These are phyloP conservation scores for Dryomyza anilis DNA, from an alignment of 2,888 invertebrate species.

Conservation along the genomic window DNA sequence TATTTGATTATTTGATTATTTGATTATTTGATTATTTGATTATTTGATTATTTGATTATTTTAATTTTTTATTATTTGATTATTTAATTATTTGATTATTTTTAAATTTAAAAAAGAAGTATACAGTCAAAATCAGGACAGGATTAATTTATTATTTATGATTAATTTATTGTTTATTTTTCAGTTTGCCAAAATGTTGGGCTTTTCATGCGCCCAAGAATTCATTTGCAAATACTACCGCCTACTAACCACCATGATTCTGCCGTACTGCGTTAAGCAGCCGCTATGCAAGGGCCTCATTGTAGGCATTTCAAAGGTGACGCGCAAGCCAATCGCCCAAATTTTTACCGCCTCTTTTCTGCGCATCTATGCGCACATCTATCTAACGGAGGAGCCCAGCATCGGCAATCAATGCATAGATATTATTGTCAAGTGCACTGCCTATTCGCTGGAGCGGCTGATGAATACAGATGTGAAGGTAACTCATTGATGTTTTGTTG, in stretches of 20 bases:
- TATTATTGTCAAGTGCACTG: constrained; percentile 68
- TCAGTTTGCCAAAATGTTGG: constrained; percentile 69
- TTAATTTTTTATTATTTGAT: no score
- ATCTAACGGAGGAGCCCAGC: constrained; percentile 68
- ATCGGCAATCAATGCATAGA: constrained; percentile 68
- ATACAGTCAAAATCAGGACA: no score
- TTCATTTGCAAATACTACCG: constrained; percentile 73
- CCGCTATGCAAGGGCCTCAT: constrained; percentile 65
- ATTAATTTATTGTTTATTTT: constrained; percentile 21
- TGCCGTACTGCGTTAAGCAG: constrained; percentile 65
- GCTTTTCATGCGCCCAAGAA: constrained; percentile 72
- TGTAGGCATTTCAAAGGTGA: constrained; percentile 53
- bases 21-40: no score
- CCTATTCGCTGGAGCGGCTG: constrained; percentile 65
- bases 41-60: no score
- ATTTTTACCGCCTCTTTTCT: constrained; percentile 71
- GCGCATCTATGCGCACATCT: constrained; percentile 73
- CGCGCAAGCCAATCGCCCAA: constrained; percentile 60
- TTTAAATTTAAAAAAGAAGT: no score
- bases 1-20: no score
- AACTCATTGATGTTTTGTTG: not conserved
- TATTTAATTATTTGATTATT: no score
- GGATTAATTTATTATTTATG: no score
- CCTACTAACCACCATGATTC: constrained; percentile 71
- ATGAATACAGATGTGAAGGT: constrained; percentile 67